A percentile compares a stretch with the other conserved stretches of the same genome.
Conservation (phyloP, 2,888 invertebrate genomes). For the Diabrotica balteata region DNA sequence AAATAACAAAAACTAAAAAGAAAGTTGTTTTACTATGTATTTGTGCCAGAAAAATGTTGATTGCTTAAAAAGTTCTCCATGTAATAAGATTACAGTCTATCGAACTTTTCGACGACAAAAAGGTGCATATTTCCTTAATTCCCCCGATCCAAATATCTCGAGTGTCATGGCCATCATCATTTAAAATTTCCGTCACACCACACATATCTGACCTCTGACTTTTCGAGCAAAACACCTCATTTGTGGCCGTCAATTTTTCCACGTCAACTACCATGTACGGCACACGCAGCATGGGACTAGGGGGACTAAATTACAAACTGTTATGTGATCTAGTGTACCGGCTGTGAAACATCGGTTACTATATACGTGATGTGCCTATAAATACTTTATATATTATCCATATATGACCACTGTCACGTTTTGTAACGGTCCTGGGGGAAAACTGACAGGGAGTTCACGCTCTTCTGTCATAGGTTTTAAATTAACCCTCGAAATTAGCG, state of each 20-base stretch:
- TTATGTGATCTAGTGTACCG: constrained; percentile 56
- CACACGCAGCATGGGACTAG: constrained; percentile 31
- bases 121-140: background rate
- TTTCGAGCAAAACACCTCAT: constrained; percentile 33
- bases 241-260: constrained; percentile 31
- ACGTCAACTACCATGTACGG: constrained; percentile 26
- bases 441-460: constrained; percentile 26
- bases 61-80: background rate
- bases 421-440: constrained; percentile 25
- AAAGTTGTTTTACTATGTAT: no score
- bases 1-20: no score
- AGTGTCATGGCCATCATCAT: background rate
- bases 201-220: constrained; percentile 24
- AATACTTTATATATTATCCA: constrained; percentile 53
- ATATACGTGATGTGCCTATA: constrained; percentile 55
- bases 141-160: background rate
- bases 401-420: constrained; percentile 48
- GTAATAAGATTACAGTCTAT: background rate
- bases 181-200: constrained; percentile 15
- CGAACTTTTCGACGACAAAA: background rate
- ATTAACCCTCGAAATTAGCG: constrained; percentile 35
- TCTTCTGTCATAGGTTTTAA: constrained; percentile 29
- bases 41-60: background rate
- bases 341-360: constrained; percentile 56
- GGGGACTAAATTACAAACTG: constrained; percentile 55